Evolutionary conservation across 2,113 vertebrate genomes (phyloP).

Genomic region (Helogale parvula): DNA sequence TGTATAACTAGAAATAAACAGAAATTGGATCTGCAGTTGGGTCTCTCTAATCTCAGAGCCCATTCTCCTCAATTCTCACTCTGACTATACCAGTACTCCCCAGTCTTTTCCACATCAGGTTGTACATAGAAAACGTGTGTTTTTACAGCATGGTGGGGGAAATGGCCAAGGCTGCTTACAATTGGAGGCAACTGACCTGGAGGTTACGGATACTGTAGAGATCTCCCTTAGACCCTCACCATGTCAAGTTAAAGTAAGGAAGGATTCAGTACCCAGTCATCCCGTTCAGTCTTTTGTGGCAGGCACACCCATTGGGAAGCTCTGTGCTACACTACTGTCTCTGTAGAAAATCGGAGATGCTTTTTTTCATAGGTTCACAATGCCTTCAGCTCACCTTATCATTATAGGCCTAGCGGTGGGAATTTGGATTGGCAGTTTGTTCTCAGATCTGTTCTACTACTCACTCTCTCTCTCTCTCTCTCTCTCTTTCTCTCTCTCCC

Average conservation of each 20-base stretch:
- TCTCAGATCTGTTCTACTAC: background rate
- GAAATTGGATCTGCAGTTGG: background rate
- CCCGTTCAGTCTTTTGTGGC: background rate
- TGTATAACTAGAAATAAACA: background rate
- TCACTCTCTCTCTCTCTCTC: background rate
- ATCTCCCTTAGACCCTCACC: rapidly evolving
- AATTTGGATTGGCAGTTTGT: background rate
- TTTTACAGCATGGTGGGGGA: background rate
- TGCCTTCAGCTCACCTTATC: background rate
- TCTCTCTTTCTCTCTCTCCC: background rate
- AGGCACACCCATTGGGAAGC: background rate
- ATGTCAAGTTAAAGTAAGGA: background rate
- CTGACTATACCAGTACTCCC: background rate
- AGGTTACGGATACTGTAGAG: background rate
- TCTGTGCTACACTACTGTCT: background rate
- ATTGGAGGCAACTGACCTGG: background rate
- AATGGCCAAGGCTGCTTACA: background rate
- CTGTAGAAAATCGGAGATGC: background rate
- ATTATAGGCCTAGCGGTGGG: background rate
- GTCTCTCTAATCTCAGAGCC: background rate
- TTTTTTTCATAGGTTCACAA: background rate
- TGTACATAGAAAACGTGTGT: background rate
- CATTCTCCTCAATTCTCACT: background rate
- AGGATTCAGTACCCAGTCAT: background rate
- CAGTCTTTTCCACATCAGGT: background rate